Percentiles rank a stretch among this genome's conserved stretches.
Evolutionary conservation across 2,888 invertebrate species (phyloP).

Genomic region (Melinaea marsaeus): DNA sequence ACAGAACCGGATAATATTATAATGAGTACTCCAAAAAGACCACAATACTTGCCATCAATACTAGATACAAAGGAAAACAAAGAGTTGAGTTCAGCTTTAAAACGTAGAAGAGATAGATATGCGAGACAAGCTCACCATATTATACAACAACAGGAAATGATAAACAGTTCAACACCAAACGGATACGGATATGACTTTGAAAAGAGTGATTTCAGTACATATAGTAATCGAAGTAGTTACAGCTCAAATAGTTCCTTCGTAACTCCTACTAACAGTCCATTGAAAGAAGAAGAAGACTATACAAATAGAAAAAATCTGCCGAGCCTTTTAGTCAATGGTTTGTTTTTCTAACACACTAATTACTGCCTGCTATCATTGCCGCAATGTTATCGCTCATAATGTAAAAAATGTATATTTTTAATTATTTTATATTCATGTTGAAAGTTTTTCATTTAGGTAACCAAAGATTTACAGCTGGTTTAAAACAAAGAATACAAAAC

Average conservation of each 20-base stretch:
- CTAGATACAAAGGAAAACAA: conserved; percentile 72
- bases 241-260: conserved; percentile 9
- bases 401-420: background rate
- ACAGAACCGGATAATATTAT: conserved; percentile 52
- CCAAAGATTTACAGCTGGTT: conserved; percentile 75
- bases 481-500: conserved; percentile 79
- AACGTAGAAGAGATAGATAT: conserved; percentile 88
- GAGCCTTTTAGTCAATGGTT: conserved; percentile 69
- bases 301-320: conserved; percentile 45
- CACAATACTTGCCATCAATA: conserved; percentile 50
- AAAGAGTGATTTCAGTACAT: conserved; percentile 15
- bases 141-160: conserved; percentile 85
- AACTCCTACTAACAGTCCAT: conserved; percentile 18
- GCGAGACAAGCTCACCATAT: conserved; percentile 91
- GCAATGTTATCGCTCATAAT: conserved; percentile 7
- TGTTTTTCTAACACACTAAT: conserved; percentile 68
- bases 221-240: background rate
- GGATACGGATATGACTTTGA: conserved; percentile 47
- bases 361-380: conserved; percentile 19
- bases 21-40: conserved; percentile 42
- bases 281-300: conserved; percentile 47
- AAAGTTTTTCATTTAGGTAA: conserved; percentile 59
- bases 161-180: conserved; percentile 51
- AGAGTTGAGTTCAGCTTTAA: conserved; percentile 88
- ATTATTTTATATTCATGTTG: background rate